phyloP scores from a whole-genome alignment of 2,888 invertebrate genomes.

The Prosapia bicincta region DNA sequence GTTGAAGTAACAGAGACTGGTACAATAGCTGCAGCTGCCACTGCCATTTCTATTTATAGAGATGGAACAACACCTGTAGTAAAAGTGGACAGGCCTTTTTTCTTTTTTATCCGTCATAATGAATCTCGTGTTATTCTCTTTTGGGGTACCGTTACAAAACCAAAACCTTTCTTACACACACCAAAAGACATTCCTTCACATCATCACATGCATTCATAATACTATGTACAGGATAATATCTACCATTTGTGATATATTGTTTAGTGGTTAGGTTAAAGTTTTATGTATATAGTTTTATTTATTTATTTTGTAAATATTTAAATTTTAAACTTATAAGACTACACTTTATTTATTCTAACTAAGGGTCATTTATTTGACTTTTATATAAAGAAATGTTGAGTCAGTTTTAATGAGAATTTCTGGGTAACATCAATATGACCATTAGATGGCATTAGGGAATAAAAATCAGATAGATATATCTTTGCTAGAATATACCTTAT shows the following conservation, averaged over 20 bases:
- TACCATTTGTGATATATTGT: not conserved
- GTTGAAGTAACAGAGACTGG: slow-evolving; percentile 56
- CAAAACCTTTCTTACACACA: slow-evolving; percentile 45
- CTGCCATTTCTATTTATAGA: slow-evolving; percentile 55
- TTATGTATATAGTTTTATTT: not conserved
- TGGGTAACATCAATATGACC: too few species aligned
- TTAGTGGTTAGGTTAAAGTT: not conserved
- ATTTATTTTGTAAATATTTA: not conserved
- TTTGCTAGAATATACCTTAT: too few species aligned
- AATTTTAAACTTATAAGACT: too few species aligned
- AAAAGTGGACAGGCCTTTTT: slow-evolving; percentile 65
- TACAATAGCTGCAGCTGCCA: slow-evolving; percentile 68
- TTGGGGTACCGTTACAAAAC: slow-evolving; percentile 64
- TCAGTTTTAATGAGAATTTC: too few species aligned
- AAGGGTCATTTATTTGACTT: too few species aligned
- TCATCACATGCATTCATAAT: not conserved
- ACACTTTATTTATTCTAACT: too few species aligned
- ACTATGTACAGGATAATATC: too few species aligned
- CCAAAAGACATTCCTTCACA: not conserved
- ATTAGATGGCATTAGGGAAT: too few species aligned
- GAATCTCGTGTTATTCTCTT: slow-evolving; percentile 63
- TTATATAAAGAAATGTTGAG: too few species aligned
- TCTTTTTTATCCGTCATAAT: slow-evolving; percentile 69
- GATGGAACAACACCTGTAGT: slow-evolving; percentile 51
- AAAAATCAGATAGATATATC: too few species aligned